phyloP scores from a whole-genome alignment of 2,797 vertebrate genomes.

The Aplochiton taeniatus region DNA sequence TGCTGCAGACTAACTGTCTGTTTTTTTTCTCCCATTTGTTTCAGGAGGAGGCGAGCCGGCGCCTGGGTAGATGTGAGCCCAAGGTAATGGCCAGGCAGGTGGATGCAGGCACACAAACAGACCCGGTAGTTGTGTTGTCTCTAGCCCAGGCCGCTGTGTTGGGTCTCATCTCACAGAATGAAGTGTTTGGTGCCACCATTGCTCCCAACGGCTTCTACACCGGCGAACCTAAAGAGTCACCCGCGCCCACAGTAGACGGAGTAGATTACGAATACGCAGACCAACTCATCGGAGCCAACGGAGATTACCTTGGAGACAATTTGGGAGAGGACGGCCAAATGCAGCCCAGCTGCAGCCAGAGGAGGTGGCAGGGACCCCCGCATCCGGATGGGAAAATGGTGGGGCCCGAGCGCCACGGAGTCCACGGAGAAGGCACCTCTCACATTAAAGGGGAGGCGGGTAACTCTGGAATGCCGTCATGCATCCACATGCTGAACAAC shows the following conservation, averaged over 20 bases:
- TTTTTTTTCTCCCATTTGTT: constrained; percentile 37
- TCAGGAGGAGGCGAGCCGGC: constrained; percentile 82
- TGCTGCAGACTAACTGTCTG: constrained; percentile 30
- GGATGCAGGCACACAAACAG: constrained; percentile 94
- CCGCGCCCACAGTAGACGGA: constrained; percentile 72
- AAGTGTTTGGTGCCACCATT: constrained; percentile 93
- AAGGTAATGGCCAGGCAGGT: constrained; percentile 90
- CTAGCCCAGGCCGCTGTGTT: constrained; percentile 94
- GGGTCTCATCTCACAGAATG: constrained; percentile 93
- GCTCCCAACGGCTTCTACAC: constrained; percentile 90
- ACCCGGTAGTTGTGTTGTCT: constrained; percentile 94
- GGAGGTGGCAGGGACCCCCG: constrained; percentile 80
- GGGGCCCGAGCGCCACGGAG: constrained; percentile 61
- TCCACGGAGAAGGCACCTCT: constrained; percentile 59
- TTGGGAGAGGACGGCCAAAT: constrained; percentile 78
- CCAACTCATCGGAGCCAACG: constrained; percentile 80
- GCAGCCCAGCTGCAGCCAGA: constrained; percentile 88
- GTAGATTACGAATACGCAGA: constrained; percentile 79
- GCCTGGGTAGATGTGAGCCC: constrained; percentile 80
- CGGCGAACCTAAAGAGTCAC: constrained; percentile 78
- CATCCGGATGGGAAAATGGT: constrained; percentile 68
- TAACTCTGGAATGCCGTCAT: constrained; percentile 71
- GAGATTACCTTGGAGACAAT: constrained; percentile 76
- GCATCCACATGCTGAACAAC: constrained; percentile 63
- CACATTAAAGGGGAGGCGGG: constrained; percentile 77